phyloP scores from a whole-genome alignment of 2,113 vertebrate species.

The Channa maculata region DNA sequence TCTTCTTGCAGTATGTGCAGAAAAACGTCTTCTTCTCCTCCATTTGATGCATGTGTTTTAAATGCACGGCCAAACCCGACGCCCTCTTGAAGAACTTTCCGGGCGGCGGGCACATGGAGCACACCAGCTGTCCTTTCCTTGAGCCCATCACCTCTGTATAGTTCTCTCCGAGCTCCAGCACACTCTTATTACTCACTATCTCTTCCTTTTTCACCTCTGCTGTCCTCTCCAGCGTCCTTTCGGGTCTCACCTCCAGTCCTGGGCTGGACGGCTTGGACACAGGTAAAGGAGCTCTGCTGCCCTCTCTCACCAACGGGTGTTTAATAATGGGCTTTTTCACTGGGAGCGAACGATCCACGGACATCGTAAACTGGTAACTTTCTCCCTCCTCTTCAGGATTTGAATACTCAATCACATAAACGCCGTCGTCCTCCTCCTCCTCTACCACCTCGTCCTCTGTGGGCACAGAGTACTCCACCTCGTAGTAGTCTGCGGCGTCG shows the following conservation, averaged over 20 bases:
- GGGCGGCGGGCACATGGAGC: conserved; percentile 52
- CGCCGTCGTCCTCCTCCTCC: conserved; percentile 42
- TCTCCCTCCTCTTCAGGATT: no score
- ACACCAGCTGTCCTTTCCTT: conserved; percentile 20
- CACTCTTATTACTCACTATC: conserved; percentile 19
- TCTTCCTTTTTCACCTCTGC: not conserved
- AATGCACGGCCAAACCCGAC: conserved; percentile 36
- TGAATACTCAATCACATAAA: conserved; percentile 43
- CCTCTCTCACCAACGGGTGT: not conserved
- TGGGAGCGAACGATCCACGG: conserved; percentile 24
- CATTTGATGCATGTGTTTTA: conserved; percentile 39
- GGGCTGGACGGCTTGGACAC: not conserved
- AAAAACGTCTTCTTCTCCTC: conserved; percentile 44
- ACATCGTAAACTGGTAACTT: conserved; percentile 41
- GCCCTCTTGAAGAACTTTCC: conserved; percentile 30
- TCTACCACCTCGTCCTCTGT: not conserved
- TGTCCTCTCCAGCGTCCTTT: no score
- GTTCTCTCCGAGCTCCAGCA: conserved; percentile 12
- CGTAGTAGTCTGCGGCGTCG: not conserved
- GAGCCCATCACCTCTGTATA: conserved; percentile 4
- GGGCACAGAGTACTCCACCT: conserved; percentile 15
- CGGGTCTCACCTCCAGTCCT: no score
- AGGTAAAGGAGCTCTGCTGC: not conserved
- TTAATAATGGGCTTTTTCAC: not conserved
- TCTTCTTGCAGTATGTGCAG: conserved; percentile 44